Evolutionary conservation across 2,797 vertebrate genomes (phyloP).

Genomic region (Xenops minutus): DNA sequence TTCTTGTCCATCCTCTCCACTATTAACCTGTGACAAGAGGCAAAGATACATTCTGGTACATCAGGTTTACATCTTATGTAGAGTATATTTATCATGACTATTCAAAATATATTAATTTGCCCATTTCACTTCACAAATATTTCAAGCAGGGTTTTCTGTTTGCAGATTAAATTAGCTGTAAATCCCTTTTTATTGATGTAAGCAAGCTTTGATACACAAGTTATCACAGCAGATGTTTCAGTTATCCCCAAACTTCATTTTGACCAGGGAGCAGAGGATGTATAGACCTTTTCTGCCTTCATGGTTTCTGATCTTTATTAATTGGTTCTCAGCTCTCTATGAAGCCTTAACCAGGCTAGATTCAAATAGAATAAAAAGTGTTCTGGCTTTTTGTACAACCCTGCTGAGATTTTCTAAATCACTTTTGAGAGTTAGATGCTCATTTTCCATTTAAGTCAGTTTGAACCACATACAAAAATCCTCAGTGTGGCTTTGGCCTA

Average conservation of each 20-base stretch:
- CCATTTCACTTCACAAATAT: background rate
- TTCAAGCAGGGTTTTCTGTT: background rate
- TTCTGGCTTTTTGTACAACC: background rate
- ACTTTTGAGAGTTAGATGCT: background rate
- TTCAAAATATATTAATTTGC: background rate
- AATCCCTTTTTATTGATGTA: background rate
- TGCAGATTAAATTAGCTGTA: background rate
- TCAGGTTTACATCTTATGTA: background rate
- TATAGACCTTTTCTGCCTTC: background rate
- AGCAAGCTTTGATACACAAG: background rate
- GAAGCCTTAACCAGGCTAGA: background rate
- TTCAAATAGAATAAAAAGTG: background rate
- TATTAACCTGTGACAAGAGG: background rate
- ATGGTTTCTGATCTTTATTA: background rate
- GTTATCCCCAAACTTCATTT: background rate
- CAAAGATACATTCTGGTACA: background rate
- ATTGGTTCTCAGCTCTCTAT: background rate
- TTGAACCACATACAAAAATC: conserved; percentile 1
- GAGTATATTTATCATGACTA: background rate
- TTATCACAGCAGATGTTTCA: background rate
- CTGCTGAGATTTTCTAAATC: background rate
- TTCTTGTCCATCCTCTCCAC: fast-evolving
- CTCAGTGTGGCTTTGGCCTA: background rate
- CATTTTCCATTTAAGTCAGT: conserved; percentile 9
- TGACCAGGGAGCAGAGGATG: background rate